These are phyloP conservation scores for Stenchaetothrips biformis DNA, from an alignment of 2,888 invertebrate genomes.

Conservation along the genomic window DNA sequence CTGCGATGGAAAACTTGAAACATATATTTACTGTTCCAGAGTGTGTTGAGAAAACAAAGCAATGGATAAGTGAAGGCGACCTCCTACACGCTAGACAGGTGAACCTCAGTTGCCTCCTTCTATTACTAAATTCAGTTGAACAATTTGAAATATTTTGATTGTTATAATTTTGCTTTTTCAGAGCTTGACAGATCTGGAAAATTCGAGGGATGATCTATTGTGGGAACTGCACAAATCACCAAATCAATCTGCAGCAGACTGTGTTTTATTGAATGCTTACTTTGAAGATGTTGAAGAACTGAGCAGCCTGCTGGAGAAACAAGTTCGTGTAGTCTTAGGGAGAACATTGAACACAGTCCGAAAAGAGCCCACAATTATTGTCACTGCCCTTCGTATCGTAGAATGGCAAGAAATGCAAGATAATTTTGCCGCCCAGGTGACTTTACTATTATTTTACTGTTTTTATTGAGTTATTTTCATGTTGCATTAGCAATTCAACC, in stretches of 20 bases:
- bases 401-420: constrained; percentile 96
- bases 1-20: constrained; percentile 96
- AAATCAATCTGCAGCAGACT: constrained; percentile 83
- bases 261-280: constrained; percentile 88
- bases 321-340: constrained; percentile 81
- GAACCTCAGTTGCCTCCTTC: constrained; percentile 29
- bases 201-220: constrained; percentile 90
- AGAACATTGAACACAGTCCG: constrained; percentile 90
- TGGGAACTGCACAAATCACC: constrained; percentile 91
- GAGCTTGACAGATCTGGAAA: constrained; percentile 91
- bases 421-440: constrained; percentile 68
- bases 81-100: constrained; percentile 89
- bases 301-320: constrained; percentile 83
- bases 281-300: constrained; percentile 92
- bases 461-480: background rate
- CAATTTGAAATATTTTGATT: background rate
- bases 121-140: too few species aligned
- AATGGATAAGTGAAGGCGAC: constrained; percentile 92
- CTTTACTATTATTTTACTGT: constrained; percentile 1
- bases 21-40: constrained; percentile 97
- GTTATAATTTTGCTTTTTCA: constrained; percentile 42
- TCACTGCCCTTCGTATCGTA: constrained; percentile 91
- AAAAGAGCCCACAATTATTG: constrained; percentile 91
- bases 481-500: background rate
- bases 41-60: constrained; percentile 89